A percentile compares a stretch with the other conserved stretches of the same genome.
Evolutionary conservation across 2,888 invertebrate species (phyloP).

Genomic region (Leucoma salicis): DNA sequence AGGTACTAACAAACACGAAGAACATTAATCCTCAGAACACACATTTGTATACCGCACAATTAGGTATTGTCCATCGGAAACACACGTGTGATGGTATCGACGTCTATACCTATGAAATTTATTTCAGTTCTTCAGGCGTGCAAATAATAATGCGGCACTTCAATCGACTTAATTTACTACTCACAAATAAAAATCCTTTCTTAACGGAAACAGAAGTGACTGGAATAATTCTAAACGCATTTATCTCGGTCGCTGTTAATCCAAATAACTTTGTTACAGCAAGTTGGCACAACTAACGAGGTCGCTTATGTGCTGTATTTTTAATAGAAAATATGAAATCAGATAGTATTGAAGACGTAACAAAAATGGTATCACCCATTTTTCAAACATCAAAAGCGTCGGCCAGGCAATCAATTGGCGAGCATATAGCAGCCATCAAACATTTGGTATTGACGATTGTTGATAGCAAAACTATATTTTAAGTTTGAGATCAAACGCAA

Average conservation of each 20-base stretch:
- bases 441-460: conserved; percentile 10
- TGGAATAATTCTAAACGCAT: conserved; percentile 29
- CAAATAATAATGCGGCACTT: too few species aligned
- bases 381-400: conserved; percentile 33
- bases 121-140: too few species aligned
- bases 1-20: too few species aligned
- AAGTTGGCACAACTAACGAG: conserved; percentile 37
- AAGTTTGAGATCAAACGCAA: conserved; percentile 2
- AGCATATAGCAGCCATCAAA: conserved; percentile 6
- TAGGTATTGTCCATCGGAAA: too few species aligned
- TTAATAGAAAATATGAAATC: conserved; percentile 38
- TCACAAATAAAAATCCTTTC: conserved; percentile 14
- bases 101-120: too few species aligned
- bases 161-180: conserved; percentile 39
- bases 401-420: conserved; percentile 20
- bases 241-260: conserved; percentile 32
- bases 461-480: conserved; percentile 12
- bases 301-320: conserved; percentile 37
- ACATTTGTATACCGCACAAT: too few species aligned
- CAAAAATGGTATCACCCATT: conserved; percentile 29
- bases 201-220: conserved; percentile 16
- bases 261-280: conserved; percentile 34
- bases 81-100: too few species aligned
- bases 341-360: conserved; percentile 33
- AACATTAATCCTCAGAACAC: too few species aligned